phyloP scores from a whole-genome alignment of 2,113 vertebrate species.

The Hoplias malabaricus region DNA sequence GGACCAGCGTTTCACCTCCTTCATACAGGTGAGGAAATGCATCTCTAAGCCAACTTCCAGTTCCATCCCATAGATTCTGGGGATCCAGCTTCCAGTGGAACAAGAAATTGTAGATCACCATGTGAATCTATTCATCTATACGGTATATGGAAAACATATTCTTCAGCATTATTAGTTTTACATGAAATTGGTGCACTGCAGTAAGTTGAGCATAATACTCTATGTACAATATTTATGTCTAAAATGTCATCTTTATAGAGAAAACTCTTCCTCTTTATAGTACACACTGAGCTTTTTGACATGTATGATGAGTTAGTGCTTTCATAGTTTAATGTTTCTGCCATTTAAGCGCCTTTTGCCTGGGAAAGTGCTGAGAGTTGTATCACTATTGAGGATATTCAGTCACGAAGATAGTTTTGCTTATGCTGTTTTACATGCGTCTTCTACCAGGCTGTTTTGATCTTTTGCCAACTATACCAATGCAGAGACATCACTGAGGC shows the following conservation, averaged over 20 bases:
- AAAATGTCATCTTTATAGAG: no score
- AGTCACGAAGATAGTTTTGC: background rate
- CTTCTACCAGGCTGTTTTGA: background rate
- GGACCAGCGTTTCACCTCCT: conserved; percentile 87
- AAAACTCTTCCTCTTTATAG: background rate
- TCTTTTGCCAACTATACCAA: background rate
- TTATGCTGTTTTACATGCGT: no score
- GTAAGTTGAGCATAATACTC: background rate
- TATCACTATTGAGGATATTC: background rate
- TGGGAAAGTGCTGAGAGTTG: background rate
- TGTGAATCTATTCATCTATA: background rate
- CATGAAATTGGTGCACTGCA: background rate
- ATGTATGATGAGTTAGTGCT: no score
- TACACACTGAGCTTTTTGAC: background rate
- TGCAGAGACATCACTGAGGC: background rate
- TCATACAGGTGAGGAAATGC: conserved; percentile 80
- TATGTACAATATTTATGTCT: no score
- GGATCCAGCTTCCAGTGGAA: background rate
- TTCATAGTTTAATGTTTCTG: background rate
- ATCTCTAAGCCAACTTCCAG: background rate
- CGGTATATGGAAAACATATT: background rate
- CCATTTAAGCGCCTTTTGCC: background rate
- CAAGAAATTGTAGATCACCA: no score
- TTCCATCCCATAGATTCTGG: background rate
- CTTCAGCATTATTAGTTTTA: background rate